phyloP scores from a whole-genome alignment of 2,797 vertebrate genomes.

The Chromobotia macracanthus region DNA sequence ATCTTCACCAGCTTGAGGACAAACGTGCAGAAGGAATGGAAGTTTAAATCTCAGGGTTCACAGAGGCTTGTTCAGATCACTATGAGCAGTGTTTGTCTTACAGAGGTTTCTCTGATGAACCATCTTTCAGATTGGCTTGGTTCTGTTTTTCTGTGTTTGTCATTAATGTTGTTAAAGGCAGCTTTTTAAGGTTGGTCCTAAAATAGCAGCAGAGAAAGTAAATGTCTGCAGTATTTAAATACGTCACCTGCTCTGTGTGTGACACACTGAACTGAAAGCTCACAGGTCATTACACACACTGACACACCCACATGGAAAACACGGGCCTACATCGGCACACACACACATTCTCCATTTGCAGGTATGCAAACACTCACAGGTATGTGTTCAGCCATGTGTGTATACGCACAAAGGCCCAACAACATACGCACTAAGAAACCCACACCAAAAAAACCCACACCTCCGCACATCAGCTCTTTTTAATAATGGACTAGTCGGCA shows the following conservation, averaged over 20 bases:
- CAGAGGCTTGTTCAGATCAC: no score
- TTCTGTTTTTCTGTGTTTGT: background rate
- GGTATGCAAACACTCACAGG: slow-evolving; percentile 36
- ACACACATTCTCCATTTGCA: slow-evolving; percentile 20
- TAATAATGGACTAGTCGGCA: background rate
- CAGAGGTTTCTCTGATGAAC: no score
- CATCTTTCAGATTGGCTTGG: no score
- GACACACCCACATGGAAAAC: slow-evolving; percentile 25
- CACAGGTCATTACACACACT: slow-evolving; percentile 21
- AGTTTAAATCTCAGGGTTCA: no score
- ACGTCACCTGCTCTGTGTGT: slow-evolving; percentile 16
- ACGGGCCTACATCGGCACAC: slow-evolving; percentile 14
- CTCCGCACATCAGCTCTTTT: background rate
- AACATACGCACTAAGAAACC: background rate
- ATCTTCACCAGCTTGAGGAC: no score
- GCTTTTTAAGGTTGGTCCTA: background rate
- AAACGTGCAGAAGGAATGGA: no score
- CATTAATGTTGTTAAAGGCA: background rate
- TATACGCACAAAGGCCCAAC: background rate
- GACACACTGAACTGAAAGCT: slow-evolving; percentile 20
- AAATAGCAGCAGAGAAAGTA: slow-evolving; percentile 22
- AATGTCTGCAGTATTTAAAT: background rate
- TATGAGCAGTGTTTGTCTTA: background rate
- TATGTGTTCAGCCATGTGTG: slow-evolving; percentile 23
- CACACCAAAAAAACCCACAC: no score